Percentiles rank a stretch among this genome's conserved stretches.
Conservation (phyloP, 2,113 vertebrate genomes). For the Oxyruncus cristatus region DNA sequence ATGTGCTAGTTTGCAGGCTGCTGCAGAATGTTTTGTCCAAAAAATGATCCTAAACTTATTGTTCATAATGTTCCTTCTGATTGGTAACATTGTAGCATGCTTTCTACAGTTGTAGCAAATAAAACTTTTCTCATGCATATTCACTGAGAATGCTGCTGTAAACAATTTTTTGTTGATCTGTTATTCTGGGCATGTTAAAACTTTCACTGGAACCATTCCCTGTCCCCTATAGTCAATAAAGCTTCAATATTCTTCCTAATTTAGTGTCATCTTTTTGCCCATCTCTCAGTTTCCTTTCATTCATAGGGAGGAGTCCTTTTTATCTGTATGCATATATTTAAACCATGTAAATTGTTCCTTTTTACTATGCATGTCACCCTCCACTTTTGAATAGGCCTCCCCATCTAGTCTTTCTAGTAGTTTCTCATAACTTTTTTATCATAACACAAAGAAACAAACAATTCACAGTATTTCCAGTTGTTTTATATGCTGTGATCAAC, state of each 20-base stretch:
- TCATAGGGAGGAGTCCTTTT: not conserved
- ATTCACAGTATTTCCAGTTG: not conserved
- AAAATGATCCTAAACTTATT: not conserved
- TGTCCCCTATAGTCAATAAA: not conserved
- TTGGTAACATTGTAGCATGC: not conserved
- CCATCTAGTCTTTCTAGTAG: not conserved
- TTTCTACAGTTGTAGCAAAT: not conserved
- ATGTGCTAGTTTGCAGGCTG: not conserved
- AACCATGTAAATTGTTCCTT: not conserved
- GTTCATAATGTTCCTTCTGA: not conserved
- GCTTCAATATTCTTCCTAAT: not conserved
- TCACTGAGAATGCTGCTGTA: not conserved
- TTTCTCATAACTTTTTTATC: not conserved
- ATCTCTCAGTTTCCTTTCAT: not conserved
- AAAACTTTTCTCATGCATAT: not conserved
- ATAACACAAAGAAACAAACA: not conserved
- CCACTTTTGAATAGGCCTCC: not conserved
- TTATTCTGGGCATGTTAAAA: not conserved
- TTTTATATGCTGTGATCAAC: fast-evolving
- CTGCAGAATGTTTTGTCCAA: not conserved
- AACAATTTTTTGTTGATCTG: not conserved
- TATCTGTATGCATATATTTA: not conserved
- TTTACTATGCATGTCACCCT: not conserved
- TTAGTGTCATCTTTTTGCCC: not conserved
- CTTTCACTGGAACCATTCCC: not conserved